Percentiles rank a stretch among this genome's conserved stretches.
phyloP scores from a whole-genome alignment of 2,797 vertebrate species.

The Channallabes apus region DNA sequence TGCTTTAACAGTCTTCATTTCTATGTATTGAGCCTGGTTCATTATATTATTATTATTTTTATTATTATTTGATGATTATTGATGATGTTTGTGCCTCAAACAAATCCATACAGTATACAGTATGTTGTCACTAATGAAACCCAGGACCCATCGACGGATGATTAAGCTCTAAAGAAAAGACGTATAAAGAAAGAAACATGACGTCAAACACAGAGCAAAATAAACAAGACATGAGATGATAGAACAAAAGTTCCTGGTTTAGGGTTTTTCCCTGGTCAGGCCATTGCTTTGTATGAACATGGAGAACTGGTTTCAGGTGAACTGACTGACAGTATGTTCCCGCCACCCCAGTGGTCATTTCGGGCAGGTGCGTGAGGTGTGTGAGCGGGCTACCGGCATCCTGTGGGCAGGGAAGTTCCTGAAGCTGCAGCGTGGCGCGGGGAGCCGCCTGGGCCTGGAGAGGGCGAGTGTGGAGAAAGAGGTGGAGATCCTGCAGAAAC shows the following conservation, averaged over 20 bases:
- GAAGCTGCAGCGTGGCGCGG: constrained; percentile 63
- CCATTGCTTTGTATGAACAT: background rate
- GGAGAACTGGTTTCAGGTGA: background rate
- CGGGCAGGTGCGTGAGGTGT: constrained; percentile 73
- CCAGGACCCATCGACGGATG: background rate
- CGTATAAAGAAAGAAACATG: background rate
- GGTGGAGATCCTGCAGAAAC: constrained; percentile 74
- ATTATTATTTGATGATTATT: no score
- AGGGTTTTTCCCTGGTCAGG: background rate
- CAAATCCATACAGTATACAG: background rate
- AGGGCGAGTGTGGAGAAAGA: constrained; percentile 70
- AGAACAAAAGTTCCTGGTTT: background rate
- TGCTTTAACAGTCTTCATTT: background rate
- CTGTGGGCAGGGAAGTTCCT: constrained; percentile 77
- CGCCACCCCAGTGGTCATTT: constrained; percentile 73
- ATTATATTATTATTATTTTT: background rate
- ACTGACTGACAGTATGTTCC: background rate
- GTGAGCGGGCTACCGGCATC: constrained; percentile 62
- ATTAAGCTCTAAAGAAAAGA: background rate
- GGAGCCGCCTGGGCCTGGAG: constrained; percentile 72
- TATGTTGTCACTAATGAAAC: background rate
- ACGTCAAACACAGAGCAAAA: background rate
- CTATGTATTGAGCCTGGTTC: background rate
- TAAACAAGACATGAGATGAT: background rate
- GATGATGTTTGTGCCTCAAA: background rate